Conservation (phyloP, 2,113 vertebrate species). For the Cavia aperea region DNA sequence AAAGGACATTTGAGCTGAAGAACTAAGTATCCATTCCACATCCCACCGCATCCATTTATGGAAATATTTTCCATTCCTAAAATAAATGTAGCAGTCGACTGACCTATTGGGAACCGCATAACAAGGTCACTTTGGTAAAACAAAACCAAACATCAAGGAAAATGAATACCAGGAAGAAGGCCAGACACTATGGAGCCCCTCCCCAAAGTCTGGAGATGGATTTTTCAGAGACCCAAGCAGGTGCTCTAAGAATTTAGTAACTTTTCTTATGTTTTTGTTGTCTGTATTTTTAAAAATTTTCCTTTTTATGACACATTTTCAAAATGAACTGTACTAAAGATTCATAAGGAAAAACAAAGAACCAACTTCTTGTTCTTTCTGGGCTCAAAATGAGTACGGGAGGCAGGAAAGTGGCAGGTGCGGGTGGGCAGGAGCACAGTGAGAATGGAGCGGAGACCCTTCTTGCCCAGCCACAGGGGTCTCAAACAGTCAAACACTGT, state of each 20-base stretch:
- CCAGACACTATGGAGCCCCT: not conserved
- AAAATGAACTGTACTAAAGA: slow-evolving; percentile 12
- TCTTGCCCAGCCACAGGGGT: not conserved
- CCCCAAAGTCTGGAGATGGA: not conserved
- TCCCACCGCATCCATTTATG: not conserved
- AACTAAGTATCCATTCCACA: not conserved
- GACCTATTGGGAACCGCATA: not conserved
- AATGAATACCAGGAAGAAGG: not conserved
- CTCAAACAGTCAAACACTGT: not conserved
- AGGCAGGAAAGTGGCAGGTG: not conserved
- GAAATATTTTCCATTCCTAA: slow-evolving; percentile 15
- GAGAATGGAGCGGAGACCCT: not conserved
- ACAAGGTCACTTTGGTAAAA: slow-evolving; percentile 27
- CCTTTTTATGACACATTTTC: not conserved
- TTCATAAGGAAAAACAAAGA: not conserved
- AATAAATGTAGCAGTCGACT: slow-evolving; percentile 8
- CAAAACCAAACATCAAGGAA: not conserved
- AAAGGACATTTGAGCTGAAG: not conserved
- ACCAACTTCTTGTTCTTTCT: not conserved
- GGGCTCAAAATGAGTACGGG: not conserved
- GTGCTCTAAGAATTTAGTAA: not conserved
- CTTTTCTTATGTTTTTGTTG: not conserved
- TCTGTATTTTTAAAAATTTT: not conserved
- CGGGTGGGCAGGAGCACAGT: not conserved
- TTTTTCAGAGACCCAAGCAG: not conserved